Percentiles rank a stretch among this genome's conserved stretches.
These are phyloP conservation scores for Steinernema scapterisci DNA, from an alignment of 2,888 invertebrate genomes.

Conservation along the genomic window DNA sequence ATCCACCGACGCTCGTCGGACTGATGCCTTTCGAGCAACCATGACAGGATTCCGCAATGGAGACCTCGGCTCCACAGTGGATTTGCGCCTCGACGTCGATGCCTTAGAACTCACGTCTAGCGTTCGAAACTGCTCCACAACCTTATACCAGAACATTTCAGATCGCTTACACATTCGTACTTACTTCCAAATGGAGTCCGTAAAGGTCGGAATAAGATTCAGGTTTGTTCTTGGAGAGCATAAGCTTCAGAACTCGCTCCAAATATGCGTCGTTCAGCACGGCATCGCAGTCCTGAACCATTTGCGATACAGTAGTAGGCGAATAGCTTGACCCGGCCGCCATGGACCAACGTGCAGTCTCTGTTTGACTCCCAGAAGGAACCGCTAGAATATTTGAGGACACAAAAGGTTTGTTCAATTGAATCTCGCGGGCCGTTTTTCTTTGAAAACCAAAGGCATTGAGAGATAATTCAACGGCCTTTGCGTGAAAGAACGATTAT, in stretches of 20 bases:
- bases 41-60: neutral
- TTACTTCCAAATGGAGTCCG: neutral
- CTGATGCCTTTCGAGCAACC: neutral
- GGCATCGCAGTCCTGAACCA: neutral
- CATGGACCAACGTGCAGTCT: neutral
- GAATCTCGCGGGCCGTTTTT: neutral
- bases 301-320: neutral
- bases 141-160: neutral
- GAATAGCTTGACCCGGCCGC: neutral
- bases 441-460: neutral
- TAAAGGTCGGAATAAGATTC: slow-evolving; percentile 8
- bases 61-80: neutral
- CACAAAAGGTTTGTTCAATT: slow-evolving; percentile 15
- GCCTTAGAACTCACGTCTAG: neutral
- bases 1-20: slow-evolving; percentile 2
- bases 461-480: neutral
- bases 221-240: neutral
- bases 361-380: neutral
- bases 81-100: slow-evolving; percentile 1
- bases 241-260: neutral
- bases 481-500: neutral
- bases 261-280: neutral
- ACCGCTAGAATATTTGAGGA: neutral
- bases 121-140: neutral
- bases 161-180: too few relatives aligned